Conservation (phyloP, 2,888 invertebrate species). For the Zonitis immaculata region DNA sequence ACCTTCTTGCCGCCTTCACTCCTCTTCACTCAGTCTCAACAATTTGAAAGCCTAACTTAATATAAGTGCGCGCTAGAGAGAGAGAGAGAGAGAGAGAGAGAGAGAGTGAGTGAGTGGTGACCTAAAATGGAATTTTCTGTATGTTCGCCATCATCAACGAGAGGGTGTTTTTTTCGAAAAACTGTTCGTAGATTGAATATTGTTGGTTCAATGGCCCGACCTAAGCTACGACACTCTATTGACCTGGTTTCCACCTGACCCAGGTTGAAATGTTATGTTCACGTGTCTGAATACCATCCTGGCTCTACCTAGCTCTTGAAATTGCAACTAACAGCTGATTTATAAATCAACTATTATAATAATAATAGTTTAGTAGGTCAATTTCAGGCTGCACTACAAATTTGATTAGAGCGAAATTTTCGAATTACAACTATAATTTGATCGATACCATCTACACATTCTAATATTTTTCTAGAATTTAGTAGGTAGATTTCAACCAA, state of each 20-base stretch:
- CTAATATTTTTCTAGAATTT: neutral
- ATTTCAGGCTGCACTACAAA: conserved; percentile 3
- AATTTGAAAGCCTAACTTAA: no score
- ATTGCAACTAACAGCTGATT: conserved; percentile 37
- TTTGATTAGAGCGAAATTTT: neutral
- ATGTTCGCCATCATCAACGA: no score
- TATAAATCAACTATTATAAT: conserved; percentile 25
- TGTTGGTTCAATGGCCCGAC: conserved; percentile 39
- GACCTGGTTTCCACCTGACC: conserved; percentile 39
- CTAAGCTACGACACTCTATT: conserved; percentile 35
- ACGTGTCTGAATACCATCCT: conserved; percentile 23
- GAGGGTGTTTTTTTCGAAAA: no score
- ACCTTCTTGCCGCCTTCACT: no score
- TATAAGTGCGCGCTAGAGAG: no score
- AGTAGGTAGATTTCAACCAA: neutral
- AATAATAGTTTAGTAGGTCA: conserved; percentile 10
- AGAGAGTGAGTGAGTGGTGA: no score
- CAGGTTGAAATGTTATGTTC: conserved; percentile 33
- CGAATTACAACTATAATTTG: neutral
- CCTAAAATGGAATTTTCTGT: no score
- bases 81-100: no score
- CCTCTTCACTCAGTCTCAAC: no score
- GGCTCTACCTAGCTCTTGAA: conserved; percentile 26
- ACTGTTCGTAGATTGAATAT: no score
- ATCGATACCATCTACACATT: neutral